A percentile compares a stretch with the other conserved stretches of the same genome.
These are phyloP conservation scores for Labia minor DNA, from an alignment of 2,888 invertebrate genomes.

Conservation along the genomic window DNA sequence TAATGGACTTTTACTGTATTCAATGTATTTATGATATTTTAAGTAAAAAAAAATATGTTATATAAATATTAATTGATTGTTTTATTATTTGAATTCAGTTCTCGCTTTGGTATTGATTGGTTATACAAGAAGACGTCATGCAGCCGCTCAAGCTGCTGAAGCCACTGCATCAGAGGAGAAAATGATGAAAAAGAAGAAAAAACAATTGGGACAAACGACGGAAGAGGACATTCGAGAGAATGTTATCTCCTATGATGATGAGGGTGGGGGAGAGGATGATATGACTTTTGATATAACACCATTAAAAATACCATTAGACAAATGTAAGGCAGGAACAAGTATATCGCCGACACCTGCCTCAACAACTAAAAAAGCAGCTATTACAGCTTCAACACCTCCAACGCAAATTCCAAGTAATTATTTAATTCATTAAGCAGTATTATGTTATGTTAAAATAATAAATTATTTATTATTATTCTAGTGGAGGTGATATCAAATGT, in stretches of 20 bases:
- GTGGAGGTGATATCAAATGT: not conserved
- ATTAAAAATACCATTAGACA: constrained; percentile 42
- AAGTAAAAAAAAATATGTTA: too few species aligned
- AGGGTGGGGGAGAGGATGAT: constrained; percentile 48
- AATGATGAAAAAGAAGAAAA: constrained; percentile 30
- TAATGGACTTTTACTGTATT: too few species aligned
- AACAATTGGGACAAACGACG: constrained; percentile 39
- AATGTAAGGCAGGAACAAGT: constrained; percentile 33
- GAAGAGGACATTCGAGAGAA: constrained; percentile 52
- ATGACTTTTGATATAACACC: constrained; percentile 50
- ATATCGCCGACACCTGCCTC: constrained; percentile 30
- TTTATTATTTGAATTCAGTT: constrained; percentile 31
- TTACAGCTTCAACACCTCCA: not conserved
- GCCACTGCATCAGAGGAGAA: constrained; percentile 21
- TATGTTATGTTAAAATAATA: too few species aligned
- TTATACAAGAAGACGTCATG: constrained; percentile 39
- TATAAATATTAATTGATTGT: too few species aligned
- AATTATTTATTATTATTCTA: too few species aligned
- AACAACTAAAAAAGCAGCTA: constrained; percentile 29
- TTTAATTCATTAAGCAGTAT: too few species aligned
- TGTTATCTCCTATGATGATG: constrained; percentile 49
- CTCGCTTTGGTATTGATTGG: constrained; percentile 43
- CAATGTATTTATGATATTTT: too few species aligned
- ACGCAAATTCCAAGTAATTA: not conserved
- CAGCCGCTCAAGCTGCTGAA: constrained; percentile 32